These are phyloP conservation scores for Dryocosmus kuriphilus DNA, from an alignment of 2,888 invertebrate genomes.

Conservation along the genomic window DNA sequence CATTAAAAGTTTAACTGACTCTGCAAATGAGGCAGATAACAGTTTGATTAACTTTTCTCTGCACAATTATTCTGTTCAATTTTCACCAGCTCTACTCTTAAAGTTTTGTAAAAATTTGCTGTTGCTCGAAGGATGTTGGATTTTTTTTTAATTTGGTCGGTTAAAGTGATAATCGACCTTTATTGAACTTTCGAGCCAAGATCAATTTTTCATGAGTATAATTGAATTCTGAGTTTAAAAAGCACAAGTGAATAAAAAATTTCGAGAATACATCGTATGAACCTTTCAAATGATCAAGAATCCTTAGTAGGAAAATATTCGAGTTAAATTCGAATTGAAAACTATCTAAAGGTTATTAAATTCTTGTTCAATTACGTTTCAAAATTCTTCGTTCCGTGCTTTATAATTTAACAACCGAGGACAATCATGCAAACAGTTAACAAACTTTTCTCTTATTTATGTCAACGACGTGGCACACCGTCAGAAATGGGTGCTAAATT, in stretches of 20 bases:
- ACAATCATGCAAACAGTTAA: slow-evolving; percentile 50
- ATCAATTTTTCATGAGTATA: not conserved
- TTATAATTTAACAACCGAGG: slow-evolving; percentile 41
- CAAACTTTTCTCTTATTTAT: slow-evolving; percentile 58
- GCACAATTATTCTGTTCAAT: not conserved
- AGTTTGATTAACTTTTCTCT: not conserved
- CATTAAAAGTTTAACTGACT: slow-evolving; percentile 40
- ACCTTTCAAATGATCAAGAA: too few species aligned
- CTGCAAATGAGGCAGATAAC: not conserved
- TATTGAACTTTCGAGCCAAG: not conserved
- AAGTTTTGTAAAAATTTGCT: too few species aligned
- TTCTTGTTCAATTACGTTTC: slow-evolving; percentile 18
- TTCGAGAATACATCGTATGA: not conserved
- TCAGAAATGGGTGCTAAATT: slow-evolving; percentile 52
- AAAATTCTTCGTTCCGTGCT: not conserved
- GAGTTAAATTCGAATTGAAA: not conserved
- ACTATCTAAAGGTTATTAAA: not conserved
- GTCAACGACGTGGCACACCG: slow-evolving; percentile 58
- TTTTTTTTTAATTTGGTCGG: too few species aligned
- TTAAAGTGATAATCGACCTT: not conserved
- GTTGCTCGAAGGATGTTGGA: too few species aligned
- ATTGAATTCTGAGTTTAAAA: too few species aligned
- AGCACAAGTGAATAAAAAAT: not conserved
- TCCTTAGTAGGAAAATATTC: not conserved
- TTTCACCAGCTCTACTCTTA: too few species aligned